Percentiles rank a stretch among this genome's conserved stretches.
Evolutionary conservation across 2,888 invertebrate genomes (phyloP).

Genomic region (Nomada ruficornis): DNA sequence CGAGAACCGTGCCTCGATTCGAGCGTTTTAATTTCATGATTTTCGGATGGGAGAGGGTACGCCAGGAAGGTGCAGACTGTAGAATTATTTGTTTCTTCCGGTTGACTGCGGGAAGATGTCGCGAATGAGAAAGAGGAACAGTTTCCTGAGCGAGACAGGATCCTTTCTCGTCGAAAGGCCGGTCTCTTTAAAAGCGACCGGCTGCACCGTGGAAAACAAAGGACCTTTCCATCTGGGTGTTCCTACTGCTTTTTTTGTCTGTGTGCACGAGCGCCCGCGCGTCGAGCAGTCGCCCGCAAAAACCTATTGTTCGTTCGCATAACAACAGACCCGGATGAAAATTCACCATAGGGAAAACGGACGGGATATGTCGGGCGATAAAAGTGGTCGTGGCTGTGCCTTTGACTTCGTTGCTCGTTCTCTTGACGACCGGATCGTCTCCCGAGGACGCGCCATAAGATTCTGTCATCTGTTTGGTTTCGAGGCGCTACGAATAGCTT

Average conservation of each 20-base stretch:
- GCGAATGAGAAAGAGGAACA: constrained; percentile 32
- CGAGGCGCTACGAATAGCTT: too few relatives aligned
- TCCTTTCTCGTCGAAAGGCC: constrained; percentile 39
- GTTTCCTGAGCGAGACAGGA: constrained; percentile 37
- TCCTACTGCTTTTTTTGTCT: constrained; percentile 46
- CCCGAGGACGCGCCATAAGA: too few relatives aligned
- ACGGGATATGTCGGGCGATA: constrained; percentile 32
- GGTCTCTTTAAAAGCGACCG: constrained; percentile 49
- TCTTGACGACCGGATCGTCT: constrained; percentile 21
- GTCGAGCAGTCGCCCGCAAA: constrained; percentile 54
- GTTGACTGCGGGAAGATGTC: constrained; percentile 12
- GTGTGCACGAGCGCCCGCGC: constrained; percentile 11
- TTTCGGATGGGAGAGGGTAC: not conserved
- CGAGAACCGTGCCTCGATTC: constrained; percentile 17
- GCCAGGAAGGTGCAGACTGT: not conserved
- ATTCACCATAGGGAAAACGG: constrained; percentile 56
- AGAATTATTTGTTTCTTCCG: constrained; percentile 47
- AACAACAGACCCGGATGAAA: constrained; percentile 51
- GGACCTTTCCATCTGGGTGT: constrained; percentile 53
- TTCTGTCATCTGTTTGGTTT: too few relatives aligned
- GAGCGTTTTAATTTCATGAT: constrained; percentile 50
- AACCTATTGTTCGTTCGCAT: constrained; percentile 64
- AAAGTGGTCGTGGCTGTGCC: constrained; percentile 42
- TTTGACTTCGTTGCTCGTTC: constrained; percentile 55
- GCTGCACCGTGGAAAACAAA: constrained; percentile 58